Percentiles rank a stretch among this genome's conserved stretches.
Conservation (phyloP, 2,113 vertebrate species). For the Albula goreensis region DNA sequence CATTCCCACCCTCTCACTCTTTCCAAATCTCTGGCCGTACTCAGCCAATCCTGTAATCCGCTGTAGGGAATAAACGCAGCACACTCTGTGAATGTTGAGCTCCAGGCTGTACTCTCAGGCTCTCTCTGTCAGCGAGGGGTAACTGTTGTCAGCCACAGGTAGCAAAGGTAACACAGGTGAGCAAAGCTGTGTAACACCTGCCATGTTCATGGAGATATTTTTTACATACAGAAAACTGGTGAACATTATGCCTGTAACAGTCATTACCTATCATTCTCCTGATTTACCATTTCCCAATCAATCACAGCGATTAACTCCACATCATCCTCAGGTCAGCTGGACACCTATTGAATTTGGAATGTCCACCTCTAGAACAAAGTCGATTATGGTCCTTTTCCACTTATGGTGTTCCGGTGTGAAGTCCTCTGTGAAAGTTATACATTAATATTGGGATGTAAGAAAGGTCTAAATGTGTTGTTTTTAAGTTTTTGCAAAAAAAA, state of each 20-base stretch:
- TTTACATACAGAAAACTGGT: neutral
- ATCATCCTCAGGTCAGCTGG: too few species aligned
- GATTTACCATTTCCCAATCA: neutral
- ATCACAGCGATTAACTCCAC: too few species aligned
- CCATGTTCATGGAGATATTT: neutral
- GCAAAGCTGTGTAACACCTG: neutral
- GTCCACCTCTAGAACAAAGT: neutral
- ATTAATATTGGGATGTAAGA: too few species aligned
- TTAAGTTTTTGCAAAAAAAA: too few species aligned
- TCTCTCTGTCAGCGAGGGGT: neutral
- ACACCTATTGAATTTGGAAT: too few species aligned
- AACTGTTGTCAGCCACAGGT: too few species aligned
- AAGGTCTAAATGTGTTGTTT: too few species aligned
- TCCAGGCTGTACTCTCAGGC: neutral
- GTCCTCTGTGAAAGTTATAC: too few species aligned
- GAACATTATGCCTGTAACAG: neutral
- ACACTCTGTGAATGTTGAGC: too few species aligned
- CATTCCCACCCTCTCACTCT: constrained; percentile 2
- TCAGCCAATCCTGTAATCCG: neutral
- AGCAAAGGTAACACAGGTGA: too few species aligned
- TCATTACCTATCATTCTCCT: neutral
- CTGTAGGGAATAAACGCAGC: neutral
- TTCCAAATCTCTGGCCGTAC: neutral
- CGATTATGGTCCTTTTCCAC: neutral
- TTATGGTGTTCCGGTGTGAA: too few species aligned